These are phyloP conservation scores for Rynchops niger DNA, from an alignment of 2,113 vertebrate species.

Conservation along the genomic window DNA sequence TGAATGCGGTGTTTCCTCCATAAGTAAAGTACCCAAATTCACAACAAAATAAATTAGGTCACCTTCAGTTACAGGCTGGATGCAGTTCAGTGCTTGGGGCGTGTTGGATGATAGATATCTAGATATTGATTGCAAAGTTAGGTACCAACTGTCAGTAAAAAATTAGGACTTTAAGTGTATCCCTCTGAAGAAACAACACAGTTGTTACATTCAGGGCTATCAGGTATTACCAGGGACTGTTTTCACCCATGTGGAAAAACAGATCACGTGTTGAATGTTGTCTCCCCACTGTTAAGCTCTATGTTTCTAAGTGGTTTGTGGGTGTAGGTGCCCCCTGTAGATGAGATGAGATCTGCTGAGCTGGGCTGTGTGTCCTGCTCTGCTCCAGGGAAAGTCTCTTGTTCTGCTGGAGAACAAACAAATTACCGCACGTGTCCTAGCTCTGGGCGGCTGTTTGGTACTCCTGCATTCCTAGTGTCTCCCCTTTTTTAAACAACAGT, in stretches of 20 bases:
- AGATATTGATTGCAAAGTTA: background rate
- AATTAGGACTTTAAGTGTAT: background rate
- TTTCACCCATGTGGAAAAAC: background rate
- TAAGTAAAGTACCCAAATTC: background rate
- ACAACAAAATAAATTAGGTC: background rate
- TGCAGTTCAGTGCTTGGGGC: background rate
- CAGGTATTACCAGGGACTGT: fast-evolving
- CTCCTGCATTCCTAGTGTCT: background rate
- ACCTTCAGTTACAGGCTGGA: background rate
- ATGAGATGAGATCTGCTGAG: background rate
- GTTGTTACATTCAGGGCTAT: background rate
- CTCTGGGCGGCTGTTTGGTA: background rate
- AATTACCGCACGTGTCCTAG: fast-evolving
- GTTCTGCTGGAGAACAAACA: background rate
- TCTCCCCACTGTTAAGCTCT: background rate
- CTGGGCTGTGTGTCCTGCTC: background rate
- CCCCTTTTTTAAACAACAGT: background rate
- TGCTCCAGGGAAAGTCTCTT: background rate
- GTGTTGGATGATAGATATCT: background rate
- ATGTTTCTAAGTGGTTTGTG: background rate
- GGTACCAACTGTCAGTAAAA: background rate
- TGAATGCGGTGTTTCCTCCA: background rate
- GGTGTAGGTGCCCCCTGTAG: background rate
- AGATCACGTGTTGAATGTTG: background rate
- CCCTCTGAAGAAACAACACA: background rate